Base-by-base conservation (phyloP, 2,888 invertebrate species). In the Reticulitermes lucifugus region DNA sequence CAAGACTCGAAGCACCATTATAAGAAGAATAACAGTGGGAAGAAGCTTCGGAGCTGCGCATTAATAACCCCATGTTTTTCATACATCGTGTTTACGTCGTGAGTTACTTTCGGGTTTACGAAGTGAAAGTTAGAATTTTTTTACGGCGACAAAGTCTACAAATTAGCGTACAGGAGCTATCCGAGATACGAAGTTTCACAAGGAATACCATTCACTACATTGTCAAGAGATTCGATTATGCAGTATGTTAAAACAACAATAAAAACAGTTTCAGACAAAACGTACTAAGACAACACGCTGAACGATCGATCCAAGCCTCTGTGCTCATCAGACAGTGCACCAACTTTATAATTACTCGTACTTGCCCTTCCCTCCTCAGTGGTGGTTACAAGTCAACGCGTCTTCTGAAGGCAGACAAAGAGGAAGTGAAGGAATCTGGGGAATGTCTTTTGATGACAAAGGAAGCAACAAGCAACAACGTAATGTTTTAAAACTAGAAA, bases 281-380 rank as follows among this genome's bases (percentile, higher is more conserved):
- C 73, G 41, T 29, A 41, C 73, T 6, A 22, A 6, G 35, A 9
- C 29, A 25, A 71, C 35, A 71, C 2, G 71, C 25, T 29, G 18
- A 25, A 60, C 7, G 41, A 73, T 73, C 73, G 73, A 73, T 73
- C 73, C n/a, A 14, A 18, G 41, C 7, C 12, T 55, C 55, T 25
- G 25, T 2, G 6, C 14, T n/a, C 25, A 65, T 10, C 25, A 21
- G 9, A 18, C 5, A 41, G 73, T 73, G 73, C 41, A 41, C 35
- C 14, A 73, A 73, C 73, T 73, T 73, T 73, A 73, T 73, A 73
- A 73, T 73, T 73, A 73, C 41, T 73, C 41, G 41, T 73, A 73
- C 41, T 73, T 73, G 41, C 73, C 65, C n/a, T 25, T n/a, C 65
- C 12, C 12, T 25, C 12, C 25, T 65, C 65, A 65, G 1, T 25